Evolutionary conservation across 1,140 invertebrate species (phyloP), one percentile per base, ranked within the genome.

Genomic region (Drosophila quadrilineata): DNA sequence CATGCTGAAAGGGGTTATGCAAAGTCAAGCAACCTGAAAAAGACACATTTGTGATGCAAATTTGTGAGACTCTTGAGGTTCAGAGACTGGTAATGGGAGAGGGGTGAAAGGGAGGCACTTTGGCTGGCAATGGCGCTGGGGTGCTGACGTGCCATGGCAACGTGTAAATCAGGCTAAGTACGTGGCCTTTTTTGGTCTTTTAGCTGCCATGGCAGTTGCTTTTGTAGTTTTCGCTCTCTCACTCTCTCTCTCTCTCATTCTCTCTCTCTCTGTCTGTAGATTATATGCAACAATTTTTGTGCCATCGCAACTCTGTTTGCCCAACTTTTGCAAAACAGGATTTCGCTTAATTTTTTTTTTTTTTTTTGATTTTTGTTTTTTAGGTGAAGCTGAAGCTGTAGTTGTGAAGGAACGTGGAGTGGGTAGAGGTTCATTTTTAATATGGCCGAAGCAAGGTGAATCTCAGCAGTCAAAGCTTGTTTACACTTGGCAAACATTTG

Each of bases 1-100:
- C 54, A 45, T 49, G 28, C 19, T 35, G 49, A 53, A 85, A 86
- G 71, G 79, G 79, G 79, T 85, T 85, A 85, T 85, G 79, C 79
- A 85, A 85, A 85, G 80, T 85, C 79, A 85, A 85, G 79, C 79
- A 85, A 85, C 79, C 79, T 85, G 79, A 85, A 85, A 85, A 85
- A 85, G 79, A 85, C 79, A 85, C 79, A 85, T 85, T 85, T 85
- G 79, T 79, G 80, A 85, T 85, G 79, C 79, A 85, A 85, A 85
- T 85, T 85, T 77, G 59, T 49, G 54, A 65, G 54, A 59, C 62
- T 58, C 58, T 53, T 50, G 50, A 62, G 56, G 17, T 29, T 49
- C 17, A 10, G 21, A 24, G 16, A 12, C n/a, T 31, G 12, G 8
- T 29, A 14, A 2, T 17, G 16, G 43, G n/a, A n/a, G 9, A 8